phyloP scores from a whole-genome alignment of 2,888 invertebrate species.

The Synanthedon tipuliformis region DNA sequence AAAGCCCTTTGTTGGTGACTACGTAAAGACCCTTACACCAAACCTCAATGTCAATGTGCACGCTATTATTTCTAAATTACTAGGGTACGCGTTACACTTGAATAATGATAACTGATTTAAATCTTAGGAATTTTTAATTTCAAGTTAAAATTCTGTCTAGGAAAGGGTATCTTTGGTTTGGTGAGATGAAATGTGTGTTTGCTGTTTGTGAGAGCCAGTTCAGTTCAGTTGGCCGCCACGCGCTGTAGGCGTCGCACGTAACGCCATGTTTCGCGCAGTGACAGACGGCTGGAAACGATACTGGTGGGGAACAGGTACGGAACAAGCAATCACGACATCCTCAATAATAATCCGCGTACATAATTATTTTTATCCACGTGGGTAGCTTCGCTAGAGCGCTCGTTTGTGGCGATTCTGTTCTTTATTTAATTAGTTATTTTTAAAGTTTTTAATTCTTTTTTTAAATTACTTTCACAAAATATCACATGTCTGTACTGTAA shows the following conservation, averaged over 20 bases:
- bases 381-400: not conserved
- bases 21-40: slow-evolving; percentile 19
- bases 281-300: slow-evolving; percentile 61
- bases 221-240: slow-evolving; percentile 46
- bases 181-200: slow-evolving; percentile 8
- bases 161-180: slow-evolving; percentile 13
- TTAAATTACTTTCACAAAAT: not conserved
- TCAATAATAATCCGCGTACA: slow-evolving; percentile 26
- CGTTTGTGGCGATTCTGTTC: not conserved
- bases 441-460: not conserved
- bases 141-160: slow-evolving; percentile 21
- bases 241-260: slow-evolving; percentile 50
- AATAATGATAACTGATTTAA: not conserved
- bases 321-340: slow-evolving; percentile 49
- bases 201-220: slow-evolving; percentile 6
- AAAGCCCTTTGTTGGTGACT: slow-evolving; percentile 40
- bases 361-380: not conserved
- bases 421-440: not conserved
- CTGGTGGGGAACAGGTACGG: slow-evolving; percentile 68
- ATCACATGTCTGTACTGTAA: not conserved
- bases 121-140: slow-evolving; percentile 13
- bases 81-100: not conserved
- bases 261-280: slow-evolving; percentile 57
- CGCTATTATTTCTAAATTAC: not conserved
- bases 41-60: slow-evolving; percentile 12